Evolutionary conservation across 2,113 vertebrate genomes (phyloP), one percentile per base, ranked within the genome.

Genomic region (Sander lucioperca): DNA sequence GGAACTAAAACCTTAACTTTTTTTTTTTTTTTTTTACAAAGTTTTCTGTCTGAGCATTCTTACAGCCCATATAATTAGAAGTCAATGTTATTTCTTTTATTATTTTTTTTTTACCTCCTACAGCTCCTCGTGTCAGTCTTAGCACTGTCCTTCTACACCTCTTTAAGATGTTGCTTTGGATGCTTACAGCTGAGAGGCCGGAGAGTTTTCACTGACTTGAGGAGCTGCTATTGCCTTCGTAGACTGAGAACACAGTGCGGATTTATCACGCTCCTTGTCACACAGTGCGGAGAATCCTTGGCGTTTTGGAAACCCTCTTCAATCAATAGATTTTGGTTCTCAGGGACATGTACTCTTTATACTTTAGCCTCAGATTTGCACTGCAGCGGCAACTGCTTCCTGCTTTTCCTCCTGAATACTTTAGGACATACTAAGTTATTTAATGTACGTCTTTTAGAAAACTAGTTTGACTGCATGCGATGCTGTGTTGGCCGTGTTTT

Each of bases 241-340:
- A 36, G 56, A 71, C 57, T 45, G 57, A 71, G 67, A 63, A 54
- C 66, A 16, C n/a, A 63, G 50, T 11, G 48, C 16, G 11, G 57
- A 5, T 61, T 21, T 2, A n/a, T 39, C 33, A 0, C n/a, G 6
- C 57, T 19, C 27, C 18, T 5, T n/a, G 16, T 64, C 45, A 27
- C 45, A 27, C 39, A 1, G 25, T 12, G 36, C 30, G 48, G 45
- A 43, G 1, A 0, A 4, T 63, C 51, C 48, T 18, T 2, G 5
- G 14, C 6, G 7, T 50, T 75, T 43, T 11, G 9, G 36, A n/a
- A 43, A 11, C 9, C 14, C 80, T 33, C 30, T 12, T 27, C 3
- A 11, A 33, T 85, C 18, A 9, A n/a, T 30, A 19, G 53, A 36
- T 77, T 25, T 27, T 15, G 50, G 66, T 79, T 89, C 86, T 89